phyloP scores from a whole-genome alignment of 2,888 invertebrate genomes.

The Phanerotoma sp. region DNA sequence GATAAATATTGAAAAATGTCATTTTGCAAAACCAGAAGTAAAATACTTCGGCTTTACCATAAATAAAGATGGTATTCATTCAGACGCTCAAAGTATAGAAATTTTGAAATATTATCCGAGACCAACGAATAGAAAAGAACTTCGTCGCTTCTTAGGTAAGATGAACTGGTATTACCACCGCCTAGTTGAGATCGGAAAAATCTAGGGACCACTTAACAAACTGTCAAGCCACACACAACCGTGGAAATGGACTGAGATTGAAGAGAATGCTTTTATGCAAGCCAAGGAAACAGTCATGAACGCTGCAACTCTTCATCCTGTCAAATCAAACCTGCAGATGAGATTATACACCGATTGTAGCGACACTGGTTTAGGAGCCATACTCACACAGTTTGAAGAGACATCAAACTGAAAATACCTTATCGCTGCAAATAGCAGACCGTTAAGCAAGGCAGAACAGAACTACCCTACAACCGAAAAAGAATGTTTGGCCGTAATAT shows the following conservation, averaged over 20 bases:
- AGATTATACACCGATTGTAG: not conserved
- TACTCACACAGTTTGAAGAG: not conserved
- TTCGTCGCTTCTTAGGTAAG: not conserved
- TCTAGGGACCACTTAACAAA: not conserved
- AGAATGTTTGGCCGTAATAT: no score
- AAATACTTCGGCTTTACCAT: not conserved
- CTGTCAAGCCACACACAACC: not conserved
- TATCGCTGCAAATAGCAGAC: not conserved
- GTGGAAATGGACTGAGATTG: no score
- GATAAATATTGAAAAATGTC: not conserved
- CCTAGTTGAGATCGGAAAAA: not conserved
- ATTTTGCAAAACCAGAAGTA: not conserved
- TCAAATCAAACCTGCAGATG: not conserved
- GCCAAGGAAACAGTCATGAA: no score
- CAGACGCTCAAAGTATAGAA: not conserved
- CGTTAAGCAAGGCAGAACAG: not conserved
- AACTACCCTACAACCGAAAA: no score
- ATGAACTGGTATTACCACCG: not conserved
- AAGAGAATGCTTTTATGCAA: no score
- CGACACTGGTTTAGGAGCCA: not conserved
- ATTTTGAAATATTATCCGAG: not conserved
- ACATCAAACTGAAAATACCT: not conserved
- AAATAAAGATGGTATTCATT: not conserved
- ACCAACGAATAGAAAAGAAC: not conserved
- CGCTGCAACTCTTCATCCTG: not conserved